A percentile compares a stretch with the other conserved stretches of the same genome.
phyloP scores from a whole-genome alignment of 2,113 vertebrate species.

The Campylomormyrus tamandua region DNA sequence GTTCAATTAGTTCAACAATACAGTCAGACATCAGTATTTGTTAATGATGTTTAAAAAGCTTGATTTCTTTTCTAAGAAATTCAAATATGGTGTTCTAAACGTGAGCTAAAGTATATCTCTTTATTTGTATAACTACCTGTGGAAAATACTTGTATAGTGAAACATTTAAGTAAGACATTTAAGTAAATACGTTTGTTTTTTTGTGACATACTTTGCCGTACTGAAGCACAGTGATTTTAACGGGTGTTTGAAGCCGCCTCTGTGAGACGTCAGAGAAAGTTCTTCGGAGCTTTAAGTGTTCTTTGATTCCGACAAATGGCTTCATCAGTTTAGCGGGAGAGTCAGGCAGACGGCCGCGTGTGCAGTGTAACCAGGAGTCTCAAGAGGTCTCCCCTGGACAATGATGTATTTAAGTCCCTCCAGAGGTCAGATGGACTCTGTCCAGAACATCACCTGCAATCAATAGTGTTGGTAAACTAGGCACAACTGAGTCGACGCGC shows the following conservation, averaged over 20 bases:
- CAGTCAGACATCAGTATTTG: background rate
- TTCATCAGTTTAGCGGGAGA: slow-evolving; percentile 51
- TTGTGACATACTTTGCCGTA: background rate
- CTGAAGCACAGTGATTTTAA: background rate
- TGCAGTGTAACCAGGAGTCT: slow-evolving; percentile 50
- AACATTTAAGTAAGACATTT: background rate
- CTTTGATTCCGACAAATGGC: slow-evolving; percentile 48
- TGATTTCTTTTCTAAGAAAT: background rate
- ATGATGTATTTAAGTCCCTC: slow-evolving; percentile 66
- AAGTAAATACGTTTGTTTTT: background rate
- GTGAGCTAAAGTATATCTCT: background rate
- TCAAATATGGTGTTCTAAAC: background rate
- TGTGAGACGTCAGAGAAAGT: background rate
- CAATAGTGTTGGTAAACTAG: slow-evolving; percentile 67
- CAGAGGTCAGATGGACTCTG: slow-evolving; percentile 64
- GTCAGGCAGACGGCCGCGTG: slow-evolving; percentile 36
- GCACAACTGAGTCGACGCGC: slow-evolving; percentile 54
- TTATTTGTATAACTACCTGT: background rate
- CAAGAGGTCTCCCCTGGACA: slow-evolving; percentile 55
- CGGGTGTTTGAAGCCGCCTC: background rate
- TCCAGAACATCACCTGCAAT: slow-evolving; percentile 67
- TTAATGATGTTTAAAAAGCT: background rate
- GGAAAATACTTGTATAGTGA: background rate
- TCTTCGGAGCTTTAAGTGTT: slow-evolving; percentile 28
- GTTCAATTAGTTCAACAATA: background rate